Evolutionary conservation across 2,113 vertebrate genomes (phyloP).

Genomic region (Dendrocopos noguchii): DNA sequence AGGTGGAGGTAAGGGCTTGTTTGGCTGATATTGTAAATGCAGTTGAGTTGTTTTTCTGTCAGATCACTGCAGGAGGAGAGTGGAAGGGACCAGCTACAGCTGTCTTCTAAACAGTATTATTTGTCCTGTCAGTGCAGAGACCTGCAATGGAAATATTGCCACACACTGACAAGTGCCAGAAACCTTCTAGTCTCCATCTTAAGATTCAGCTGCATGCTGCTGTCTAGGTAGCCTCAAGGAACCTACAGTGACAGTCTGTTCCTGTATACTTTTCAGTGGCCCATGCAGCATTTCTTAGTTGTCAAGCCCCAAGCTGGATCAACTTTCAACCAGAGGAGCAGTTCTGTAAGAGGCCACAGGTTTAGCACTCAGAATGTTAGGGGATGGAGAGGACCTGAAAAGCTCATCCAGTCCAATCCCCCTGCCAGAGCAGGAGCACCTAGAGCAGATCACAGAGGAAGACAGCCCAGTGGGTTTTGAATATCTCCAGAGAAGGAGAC

Average conservation of each 20-base stretch:
- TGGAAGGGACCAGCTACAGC: neutral
- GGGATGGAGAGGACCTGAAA: too few species aligned
- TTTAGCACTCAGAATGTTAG: neutral
- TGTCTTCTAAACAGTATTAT: neutral
- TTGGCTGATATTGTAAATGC: conserved; percentile 8
- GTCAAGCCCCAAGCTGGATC: neutral
- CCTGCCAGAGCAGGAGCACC: too few species aligned
- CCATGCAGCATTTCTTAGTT: neutral
- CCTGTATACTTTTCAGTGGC: neutral
- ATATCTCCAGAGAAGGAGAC: too few species aligned
- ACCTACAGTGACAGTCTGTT: neutral
- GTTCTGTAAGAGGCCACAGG: neutral
- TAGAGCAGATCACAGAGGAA: too few species aligned
- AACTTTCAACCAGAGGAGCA: rapidly evolving
- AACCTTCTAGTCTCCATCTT: neutral
- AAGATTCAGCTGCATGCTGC: neutral
- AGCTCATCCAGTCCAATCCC: too few species aligned
- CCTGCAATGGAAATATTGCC: neutral
- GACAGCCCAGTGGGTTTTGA: too few species aligned
- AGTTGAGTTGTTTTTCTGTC: neutral
- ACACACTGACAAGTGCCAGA: neutral
- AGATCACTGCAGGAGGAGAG: neutral
- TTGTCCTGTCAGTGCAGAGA: neutral
- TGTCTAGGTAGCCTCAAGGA: neutral
- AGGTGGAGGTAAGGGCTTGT: neutral